Evolutionary conservation across 2,888 invertebrate genomes (phyloP).

Genomic region (Sinhomidia bicolor): DNA sequence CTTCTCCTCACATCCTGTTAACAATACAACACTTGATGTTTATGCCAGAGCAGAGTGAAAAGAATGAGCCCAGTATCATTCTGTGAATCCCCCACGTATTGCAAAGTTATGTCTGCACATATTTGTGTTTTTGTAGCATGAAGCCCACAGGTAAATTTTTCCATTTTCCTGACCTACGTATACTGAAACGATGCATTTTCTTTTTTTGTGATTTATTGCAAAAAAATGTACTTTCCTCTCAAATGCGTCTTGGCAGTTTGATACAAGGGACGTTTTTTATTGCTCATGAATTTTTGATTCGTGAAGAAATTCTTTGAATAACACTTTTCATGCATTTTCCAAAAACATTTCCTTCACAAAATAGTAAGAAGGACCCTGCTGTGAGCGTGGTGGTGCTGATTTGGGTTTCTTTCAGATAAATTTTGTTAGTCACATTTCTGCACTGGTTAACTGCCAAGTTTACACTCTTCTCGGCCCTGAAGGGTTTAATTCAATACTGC

Average conservation of each 20-base stretch:
- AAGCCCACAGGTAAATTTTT: conserved; percentile 16
- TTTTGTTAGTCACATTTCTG: background rate
- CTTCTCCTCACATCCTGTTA: no score
- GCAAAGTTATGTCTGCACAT: background rate
- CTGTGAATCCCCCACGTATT: background rate
- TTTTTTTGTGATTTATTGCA: conserved; percentile 24
- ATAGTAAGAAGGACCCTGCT: background rate
- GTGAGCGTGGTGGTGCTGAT: background rate
- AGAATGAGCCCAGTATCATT: no score
- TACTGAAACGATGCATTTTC: background rate
- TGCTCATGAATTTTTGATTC: conserved; percentile 19
- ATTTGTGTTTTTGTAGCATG: background rate
- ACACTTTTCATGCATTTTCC: conserved; percentile 20
- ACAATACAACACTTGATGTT: background rate
- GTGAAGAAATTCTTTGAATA: conserved; percentile 4
- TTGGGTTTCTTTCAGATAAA: conserved; percentile 5
- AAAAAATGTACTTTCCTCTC: background rate
- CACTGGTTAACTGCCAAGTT: background rate
- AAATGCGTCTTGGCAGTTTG: background rate
- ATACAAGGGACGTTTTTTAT: background rate
- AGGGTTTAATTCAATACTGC: conserved; percentile 9
- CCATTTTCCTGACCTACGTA: conserved; percentile 31
- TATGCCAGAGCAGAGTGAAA: background rate
- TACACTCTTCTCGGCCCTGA: conserved; percentile 11
- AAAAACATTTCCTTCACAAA: background rate